Evolutionary conservation across 1,140 invertebrate genomes (phyloP).

Genomic region (Pogonomyrmex barbatus): DNA sequence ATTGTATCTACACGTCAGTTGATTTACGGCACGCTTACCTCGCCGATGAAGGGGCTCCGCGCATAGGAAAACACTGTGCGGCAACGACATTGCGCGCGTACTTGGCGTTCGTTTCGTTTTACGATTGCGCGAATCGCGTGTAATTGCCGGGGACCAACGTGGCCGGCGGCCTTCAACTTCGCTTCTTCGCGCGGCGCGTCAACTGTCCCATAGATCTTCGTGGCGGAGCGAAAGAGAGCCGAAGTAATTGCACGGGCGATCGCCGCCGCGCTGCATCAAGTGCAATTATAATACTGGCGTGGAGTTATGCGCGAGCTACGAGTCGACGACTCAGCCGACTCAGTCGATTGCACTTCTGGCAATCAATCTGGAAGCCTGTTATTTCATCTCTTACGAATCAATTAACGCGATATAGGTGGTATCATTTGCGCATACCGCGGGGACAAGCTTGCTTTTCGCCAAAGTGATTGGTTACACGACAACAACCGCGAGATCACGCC

Average conservation of each 20-base stretch:
- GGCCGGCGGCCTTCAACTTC: conserved; percentile 74
- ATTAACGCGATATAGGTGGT: conserved; percentile 50
- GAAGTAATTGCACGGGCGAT: conserved; percentile 68
- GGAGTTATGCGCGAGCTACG: conserved; percentile 50
- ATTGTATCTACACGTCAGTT: conserved; percentile 62
- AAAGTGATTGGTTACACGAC: conserved; percentile 3
- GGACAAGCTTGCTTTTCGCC: background rate
- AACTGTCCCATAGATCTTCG: conserved; percentile 77
- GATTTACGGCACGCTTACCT: conserved; percentile 78
- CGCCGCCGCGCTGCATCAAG: conserved; percentile 14
- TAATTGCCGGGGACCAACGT: conserved; percentile 77
- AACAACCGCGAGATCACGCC: background rate
- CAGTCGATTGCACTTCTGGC: conserved; percentile 56
- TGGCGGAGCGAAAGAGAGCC: conserved; percentile 64
- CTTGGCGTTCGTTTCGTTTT: conserved; percentile 79
- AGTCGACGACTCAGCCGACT: conserved; percentile 20
- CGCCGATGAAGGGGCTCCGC: conserved; percentile 66
- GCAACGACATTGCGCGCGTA: conserved; percentile 69
- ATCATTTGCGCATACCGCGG: background rate
- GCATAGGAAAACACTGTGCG: conserved; percentile 39
- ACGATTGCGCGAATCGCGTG: conserved; percentile 81
- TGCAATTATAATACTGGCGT: conserved; percentile 71
- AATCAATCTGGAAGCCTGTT: conserved; percentile 44
- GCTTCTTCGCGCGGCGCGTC: conserved; percentile 72
- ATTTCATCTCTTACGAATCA: conserved; percentile 66